A percentile compares a stretch with the other conserved stretches of the same genome.
These are phyloP conservation scores for Gymnocheta viridis DNA, from an alignment of 2,888 invertebrate genomes.

Conservation along the genomic window DNA sequence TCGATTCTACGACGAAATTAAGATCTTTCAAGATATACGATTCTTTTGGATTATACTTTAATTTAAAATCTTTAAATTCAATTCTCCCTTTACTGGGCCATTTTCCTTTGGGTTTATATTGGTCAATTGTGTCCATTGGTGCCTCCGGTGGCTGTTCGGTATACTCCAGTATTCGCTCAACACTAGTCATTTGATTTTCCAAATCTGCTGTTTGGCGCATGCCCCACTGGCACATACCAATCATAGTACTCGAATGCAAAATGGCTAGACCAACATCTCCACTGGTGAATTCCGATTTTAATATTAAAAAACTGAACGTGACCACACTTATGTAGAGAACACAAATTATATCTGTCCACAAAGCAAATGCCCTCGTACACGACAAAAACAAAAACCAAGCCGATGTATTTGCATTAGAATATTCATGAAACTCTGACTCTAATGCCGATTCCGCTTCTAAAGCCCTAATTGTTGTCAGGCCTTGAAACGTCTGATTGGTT, in stretches of 20 bases:
- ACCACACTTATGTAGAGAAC: constrained; percentile 92
- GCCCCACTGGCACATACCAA: constrained; percentile 91
- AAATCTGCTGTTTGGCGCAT: constrained; percentile 93
- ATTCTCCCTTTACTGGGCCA: constrained; percentile 89
- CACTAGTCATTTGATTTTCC: constrained; percentile 91
- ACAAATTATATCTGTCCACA: constrained; percentile 95
- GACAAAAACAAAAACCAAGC: constrained; percentile 92
- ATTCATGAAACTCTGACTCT: constrained; percentile 85
- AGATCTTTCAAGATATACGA: constrained; percentile 88
- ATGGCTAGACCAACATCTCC: constrained; percentile 89
- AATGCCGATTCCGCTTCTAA: constrained; percentile 86
- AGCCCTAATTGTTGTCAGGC: constrained; percentile 89
- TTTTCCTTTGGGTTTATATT: constrained; percentile 81
- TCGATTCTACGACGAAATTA: constrained; percentile 84
- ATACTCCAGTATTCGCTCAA: constrained; percentile 93
- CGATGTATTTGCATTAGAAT: constrained; percentile 87
- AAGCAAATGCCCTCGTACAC: constrained; percentile 95
- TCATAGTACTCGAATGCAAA: constrained; percentile 87
- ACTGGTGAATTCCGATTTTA: constrained; percentile 82
- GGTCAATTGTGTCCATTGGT: constrained; percentile 83
- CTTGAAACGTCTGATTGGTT: constrained; percentile 88
- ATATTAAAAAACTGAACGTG: constrained; percentile 91
- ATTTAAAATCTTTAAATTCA: constrained; percentile 85
- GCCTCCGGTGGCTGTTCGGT: constrained; percentile 86
- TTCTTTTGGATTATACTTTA: constrained; percentile 88